phyloP scores from a whole-genome alignment of 2,113 vertebrate species.

The Coregonus clupeaformis region DNA sequence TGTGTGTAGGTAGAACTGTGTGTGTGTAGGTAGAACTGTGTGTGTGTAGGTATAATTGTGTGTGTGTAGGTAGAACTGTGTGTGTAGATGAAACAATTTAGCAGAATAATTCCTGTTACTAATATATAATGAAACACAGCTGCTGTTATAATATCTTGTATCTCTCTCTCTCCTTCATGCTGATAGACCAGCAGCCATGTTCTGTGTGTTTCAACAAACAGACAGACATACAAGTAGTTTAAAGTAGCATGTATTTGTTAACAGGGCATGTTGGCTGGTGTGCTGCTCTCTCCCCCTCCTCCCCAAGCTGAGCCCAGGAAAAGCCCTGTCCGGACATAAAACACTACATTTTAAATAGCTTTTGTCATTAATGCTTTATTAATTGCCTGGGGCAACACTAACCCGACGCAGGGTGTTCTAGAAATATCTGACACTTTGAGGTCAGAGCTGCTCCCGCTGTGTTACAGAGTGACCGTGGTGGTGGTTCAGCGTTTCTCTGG shows the following conservation, averaged over 20 bases:
- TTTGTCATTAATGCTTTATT: slow-evolving; percentile 99
- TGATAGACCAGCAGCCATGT: not conserved
- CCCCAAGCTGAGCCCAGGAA: slow-evolving; percentile 78
- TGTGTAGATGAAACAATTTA: slow-evolving; percentile 26
- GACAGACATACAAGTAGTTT: slow-evolving; percentile 59
- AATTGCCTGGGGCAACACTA: slow-evolving; percentile 90
- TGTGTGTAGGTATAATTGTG: not conserved
- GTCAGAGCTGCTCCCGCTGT: slow-evolving; percentile 90
- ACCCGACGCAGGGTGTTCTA: slow-evolving; percentile 82
- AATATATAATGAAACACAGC: slow-evolving; percentile 60
- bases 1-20: not conserved
- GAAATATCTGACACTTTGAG: slow-evolving; percentile 97
- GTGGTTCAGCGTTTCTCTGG: slow-evolving; percentile 71
- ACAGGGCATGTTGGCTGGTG: slow-evolving; percentile 67
- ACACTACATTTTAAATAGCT: slow-evolving; percentile 93
- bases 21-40: not conserved
- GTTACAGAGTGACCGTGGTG: slow-evolving; percentile 84
- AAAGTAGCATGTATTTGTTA: slow-evolving; percentile 68
- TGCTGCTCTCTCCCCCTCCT: slow-evolving; percentile 72
- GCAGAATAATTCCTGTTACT: slow-evolving; percentile 33
- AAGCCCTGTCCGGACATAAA: slow-evolving; percentile 85
- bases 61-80: not conserved
- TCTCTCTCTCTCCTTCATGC: slow-evolving; percentile 1
- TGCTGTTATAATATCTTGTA: slow-evolving; percentile 5
- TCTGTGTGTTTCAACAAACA: slow-evolving; percentile 64